A percentile compares a stretch with the other conserved stretches of the same genome.
phyloP scores from a whole-genome alignment of 2,113 vertebrate genomes.

The Protobothrops flavoviridis region DNA sequence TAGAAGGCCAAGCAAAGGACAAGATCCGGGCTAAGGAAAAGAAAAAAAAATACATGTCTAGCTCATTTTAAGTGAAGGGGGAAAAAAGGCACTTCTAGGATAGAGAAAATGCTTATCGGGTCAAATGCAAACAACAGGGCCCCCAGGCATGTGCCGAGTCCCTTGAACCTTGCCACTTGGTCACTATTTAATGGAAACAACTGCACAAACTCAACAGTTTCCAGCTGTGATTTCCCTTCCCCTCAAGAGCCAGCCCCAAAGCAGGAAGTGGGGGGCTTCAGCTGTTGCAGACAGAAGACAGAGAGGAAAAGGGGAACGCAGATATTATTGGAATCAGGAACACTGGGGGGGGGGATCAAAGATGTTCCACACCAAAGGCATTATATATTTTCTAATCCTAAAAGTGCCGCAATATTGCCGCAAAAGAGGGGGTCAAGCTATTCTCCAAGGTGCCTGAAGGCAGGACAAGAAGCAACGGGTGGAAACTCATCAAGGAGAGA shows the following conservation, averaged over 20 bases:
- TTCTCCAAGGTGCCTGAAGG: too few relatives aligned
- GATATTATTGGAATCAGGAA: not conserved
- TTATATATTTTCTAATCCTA: not conserved
- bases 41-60: not conserved
- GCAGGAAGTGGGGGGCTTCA: not conserved
- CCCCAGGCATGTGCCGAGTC: not conserved
- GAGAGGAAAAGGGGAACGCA: not conserved
- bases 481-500: too few relatives aligned
- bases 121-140: not conserved
- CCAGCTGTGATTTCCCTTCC: not conserved
- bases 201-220: not conserved
- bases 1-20: not conserved
- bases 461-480: too few relatives aligned
- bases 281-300: not conserved
- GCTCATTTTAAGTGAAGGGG: not conserved
- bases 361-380: not conserved
- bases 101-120: not conserved
- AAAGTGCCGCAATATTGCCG: not conserved
- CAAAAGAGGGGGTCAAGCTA: too few relatives aligned
- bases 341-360: not conserved
- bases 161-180: not conserved
- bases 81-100: not conserved
- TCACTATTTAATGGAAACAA: not conserved
- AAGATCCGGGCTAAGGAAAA: not conserved
- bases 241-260: too few relatives aligned